Base-by-base conservation (phyloP, 2,888 invertebrate genomes). In the Onchidella celtica region DNA sequence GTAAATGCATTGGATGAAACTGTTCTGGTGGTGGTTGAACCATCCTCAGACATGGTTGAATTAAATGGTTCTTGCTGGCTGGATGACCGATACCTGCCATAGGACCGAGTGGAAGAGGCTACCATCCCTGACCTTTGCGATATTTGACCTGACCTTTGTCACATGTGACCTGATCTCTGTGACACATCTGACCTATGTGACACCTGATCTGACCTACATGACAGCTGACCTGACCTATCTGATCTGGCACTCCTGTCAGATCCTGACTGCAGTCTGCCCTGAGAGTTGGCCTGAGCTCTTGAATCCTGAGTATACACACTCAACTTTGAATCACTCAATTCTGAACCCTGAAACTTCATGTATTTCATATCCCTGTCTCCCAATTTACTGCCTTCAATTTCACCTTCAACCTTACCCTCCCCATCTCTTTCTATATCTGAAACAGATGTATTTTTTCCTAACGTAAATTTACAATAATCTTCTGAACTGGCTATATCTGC, bases 401-500 rank as follows among this genome's bases (percentile, higher is more conserved):
- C 69, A 32, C 27, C 38, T 36, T 27, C 73, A 29, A 61, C 9
- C 36, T 47, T 34, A 29, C 65, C 63, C 24, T 73, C 81, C n/a
- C 27, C 61, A 11, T 24, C 34, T 57, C 40, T 47, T n/a, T 21
- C 40, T 70, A 34, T n/a, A 38, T 70, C 70, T 17, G 24, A 24
- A n/a, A n/a, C 9, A 38, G 40, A 38, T 9, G 27, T 24, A n/a
- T 14, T 40, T 38, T 57, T 57, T 1, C 47, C 32, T 32, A 57
- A 27, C 9, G 57, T 24, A 32, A 74, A 74, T 59, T 74, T 74
- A 34, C 59, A 59, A 55, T 74, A 74, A 32, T 74, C 74, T 61
- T 74, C 74, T 32, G 74, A 74, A 34, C 74, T 74, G 21, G 74
- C 74, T 29, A 74, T 34, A 55, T 74, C 74, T 14, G 74, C 74